A percentile compares a stretch with the other conserved stretches of the same genome.
Evolutionary conservation across 2,113 vertebrate genomes (phyloP).

Genomic region (Lates calcarifer): DNA sequence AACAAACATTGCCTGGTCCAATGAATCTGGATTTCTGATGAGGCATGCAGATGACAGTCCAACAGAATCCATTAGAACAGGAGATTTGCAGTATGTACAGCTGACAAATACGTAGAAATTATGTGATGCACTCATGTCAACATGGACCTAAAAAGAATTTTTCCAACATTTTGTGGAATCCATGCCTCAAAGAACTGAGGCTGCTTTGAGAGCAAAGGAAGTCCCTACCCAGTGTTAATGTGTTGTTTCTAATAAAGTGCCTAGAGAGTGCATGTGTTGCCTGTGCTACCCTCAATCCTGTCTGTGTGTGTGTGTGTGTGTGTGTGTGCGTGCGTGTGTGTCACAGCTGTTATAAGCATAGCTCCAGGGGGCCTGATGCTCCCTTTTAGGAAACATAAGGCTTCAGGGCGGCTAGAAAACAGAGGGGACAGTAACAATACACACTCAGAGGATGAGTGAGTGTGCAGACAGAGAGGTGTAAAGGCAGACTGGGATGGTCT

Average conservation of each 20-base stretch:
- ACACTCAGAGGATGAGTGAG: constrained; percentile 1
- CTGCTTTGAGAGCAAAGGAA: not conserved
- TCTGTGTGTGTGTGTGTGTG: not conserved
- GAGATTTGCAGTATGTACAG: too few relatives aligned
- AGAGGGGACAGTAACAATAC: constrained; percentile 6
- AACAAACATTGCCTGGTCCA: too few relatives aligned
- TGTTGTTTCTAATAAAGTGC: too few relatives aligned
- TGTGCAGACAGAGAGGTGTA: not conserved
- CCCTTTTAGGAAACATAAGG: constrained; percentile 10
- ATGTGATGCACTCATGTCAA: too few relatives aligned
- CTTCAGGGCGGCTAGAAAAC: constrained; percentile 28
- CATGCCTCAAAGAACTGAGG: not conserved
- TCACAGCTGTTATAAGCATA: constrained; percentile 26
- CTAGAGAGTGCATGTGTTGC: not conserved
- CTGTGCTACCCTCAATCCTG: not conserved
- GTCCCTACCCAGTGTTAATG: not conserved
- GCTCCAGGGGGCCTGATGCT: constrained; percentile 6
- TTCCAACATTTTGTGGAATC: not conserved
- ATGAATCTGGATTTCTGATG: too few relatives aligned
- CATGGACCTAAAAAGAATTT: too few relatives aligned
- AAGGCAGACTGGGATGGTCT: constrained; percentile 2
- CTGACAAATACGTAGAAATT: too few relatives aligned
- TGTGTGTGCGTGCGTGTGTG: not conserved
- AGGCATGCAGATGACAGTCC: too few relatives aligned
- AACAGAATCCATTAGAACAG: too few relatives aligned